These are phyloP conservation scores for Ceratina calcarata DNA, from an alignment of 1,140 invertebrate species.

Conservation along the genomic window DNA sequence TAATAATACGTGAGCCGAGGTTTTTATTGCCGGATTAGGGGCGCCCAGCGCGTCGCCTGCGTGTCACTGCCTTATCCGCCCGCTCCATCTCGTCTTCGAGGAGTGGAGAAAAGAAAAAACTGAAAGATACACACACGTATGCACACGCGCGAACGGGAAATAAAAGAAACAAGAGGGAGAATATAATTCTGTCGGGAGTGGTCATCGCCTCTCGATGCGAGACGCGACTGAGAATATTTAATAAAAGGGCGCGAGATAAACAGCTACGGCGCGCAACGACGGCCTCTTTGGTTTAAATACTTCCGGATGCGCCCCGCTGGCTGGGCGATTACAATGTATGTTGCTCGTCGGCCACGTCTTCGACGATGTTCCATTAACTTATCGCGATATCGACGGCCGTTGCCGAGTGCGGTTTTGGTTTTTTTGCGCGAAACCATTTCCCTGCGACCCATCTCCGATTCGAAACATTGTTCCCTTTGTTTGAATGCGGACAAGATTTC, in stretches of 20 bases:
- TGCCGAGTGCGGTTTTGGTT: neutral
- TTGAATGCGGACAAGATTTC: neutral
- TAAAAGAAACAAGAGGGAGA: neutral
- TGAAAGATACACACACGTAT: no score
- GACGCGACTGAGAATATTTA: constrained; percentile 54
- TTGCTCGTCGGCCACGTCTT: neutral
- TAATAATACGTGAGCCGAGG: constrained; percentile 78
- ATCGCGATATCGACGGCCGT: neutral
- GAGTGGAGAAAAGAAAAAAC: neutral
- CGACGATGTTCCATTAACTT: neutral
- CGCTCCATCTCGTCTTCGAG: constrained; percentile 67
- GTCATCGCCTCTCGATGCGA: constrained; percentile 63
- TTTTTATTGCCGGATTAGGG: constrained; percentile 79
- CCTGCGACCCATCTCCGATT: neutral
- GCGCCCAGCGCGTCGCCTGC: constrained; percentile 67
- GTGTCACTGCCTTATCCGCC: constrained; percentile 70
- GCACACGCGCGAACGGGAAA: neutral
- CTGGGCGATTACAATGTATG: neutral
- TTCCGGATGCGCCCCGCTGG: neutral
- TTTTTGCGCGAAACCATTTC: neutral
- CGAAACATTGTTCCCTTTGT: neutral
- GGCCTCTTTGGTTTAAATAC: constrained; percentile 4
- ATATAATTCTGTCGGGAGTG: constrained; percentile 64
- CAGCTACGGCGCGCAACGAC: constrained; percentile 9
- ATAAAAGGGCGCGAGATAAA: constrained; percentile 40